phyloP scores from a whole-genome alignment of 2,113 vertebrate genomes.

The Cheirogaleus medius region DNA sequence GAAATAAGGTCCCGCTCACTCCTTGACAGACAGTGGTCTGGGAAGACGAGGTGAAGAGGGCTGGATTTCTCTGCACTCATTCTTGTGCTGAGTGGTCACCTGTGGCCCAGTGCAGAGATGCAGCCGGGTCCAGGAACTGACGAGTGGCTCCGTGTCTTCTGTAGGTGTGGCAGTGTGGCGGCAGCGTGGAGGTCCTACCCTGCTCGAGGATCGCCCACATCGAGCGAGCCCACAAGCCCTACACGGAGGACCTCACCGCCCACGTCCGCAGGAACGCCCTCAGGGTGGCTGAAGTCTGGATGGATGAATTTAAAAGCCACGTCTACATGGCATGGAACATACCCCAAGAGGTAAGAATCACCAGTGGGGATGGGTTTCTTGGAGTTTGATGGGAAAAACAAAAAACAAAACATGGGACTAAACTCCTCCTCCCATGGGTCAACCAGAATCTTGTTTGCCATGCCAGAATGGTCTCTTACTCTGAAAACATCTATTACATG shows the following conservation, averaged over 20 bases:
- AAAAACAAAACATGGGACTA: not conserved
- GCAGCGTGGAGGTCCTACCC: slow-evolving; percentile 96
- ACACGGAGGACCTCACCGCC: slow-evolving; percentile 94
- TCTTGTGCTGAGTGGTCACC: rapidly evolving
- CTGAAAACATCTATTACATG: not conserved
- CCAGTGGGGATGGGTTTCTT: not conserved
- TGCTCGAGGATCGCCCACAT: slow-evolving; percentile 97
- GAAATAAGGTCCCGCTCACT: not conserved
- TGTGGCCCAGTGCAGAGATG: not conserved
- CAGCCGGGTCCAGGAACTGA: not conserved
- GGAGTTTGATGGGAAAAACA: not conserved
- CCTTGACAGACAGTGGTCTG: not conserved
- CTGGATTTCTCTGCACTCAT: not conserved
- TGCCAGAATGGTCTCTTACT: not conserved
- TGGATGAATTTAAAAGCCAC: slow-evolving; percentile 99
- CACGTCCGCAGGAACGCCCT: slow-evolving; percentile 96
- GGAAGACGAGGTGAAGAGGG: not conserved
- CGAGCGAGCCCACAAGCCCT: slow-evolving; percentile 96
- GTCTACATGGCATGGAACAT: slow-evolving; percentile 99
- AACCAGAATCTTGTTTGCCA: not conserved
- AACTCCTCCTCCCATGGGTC: not conserved
- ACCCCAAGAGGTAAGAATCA: slow-evolving; percentile 92
- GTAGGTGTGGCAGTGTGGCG: slow-evolving; percentile 98
- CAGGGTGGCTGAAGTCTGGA: slow-evolving; percentile 97
- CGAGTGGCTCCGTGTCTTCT: not conserved